These are phyloP conservation scores for Colletes collaris DNA, from an alignment of 2,888 invertebrate species.

Conservation along the genomic window DNA sequence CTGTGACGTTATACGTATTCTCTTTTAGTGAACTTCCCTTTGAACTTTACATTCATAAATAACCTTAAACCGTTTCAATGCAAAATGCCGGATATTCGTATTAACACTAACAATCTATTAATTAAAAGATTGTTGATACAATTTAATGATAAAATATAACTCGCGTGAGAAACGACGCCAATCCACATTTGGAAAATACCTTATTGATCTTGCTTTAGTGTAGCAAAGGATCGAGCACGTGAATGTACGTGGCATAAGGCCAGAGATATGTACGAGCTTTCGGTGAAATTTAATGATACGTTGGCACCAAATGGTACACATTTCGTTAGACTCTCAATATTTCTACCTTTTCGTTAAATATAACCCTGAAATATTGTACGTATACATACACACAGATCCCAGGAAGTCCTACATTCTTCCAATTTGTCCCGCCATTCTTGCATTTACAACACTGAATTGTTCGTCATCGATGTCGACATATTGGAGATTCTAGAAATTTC, in stretches of 20 bases:
- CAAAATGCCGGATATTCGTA: background rate
- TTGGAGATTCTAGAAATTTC: slow-evolving; percentile 17
- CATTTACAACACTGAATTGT: background rate
- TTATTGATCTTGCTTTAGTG: background rate
- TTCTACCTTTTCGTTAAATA: background rate
- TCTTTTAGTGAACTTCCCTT: background rate
- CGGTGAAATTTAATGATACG: background rate
- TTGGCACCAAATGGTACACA: too few species aligned
- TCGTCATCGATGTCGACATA: slow-evolving; percentile 27
- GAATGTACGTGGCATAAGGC: background rate
- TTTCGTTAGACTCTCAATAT: background rate
- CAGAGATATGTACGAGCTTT: background rate
- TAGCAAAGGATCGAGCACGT: background rate
- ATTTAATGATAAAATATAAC: too few species aligned
- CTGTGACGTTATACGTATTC: background rate
- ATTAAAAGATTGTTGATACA: too few species aligned
- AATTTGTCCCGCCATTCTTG: background rate
- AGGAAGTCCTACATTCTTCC: background rate
- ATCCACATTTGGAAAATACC: background rate
- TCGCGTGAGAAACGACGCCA: slow-evolving; percentile 7
- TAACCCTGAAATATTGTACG: background rate
- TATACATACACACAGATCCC: background rate
- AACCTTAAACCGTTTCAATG: background rate
- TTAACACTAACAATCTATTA: too few species aligned
- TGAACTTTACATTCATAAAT: background rate